A percentile compares a stretch with the other conserved stretches of the same genome.
Conservation (phyloP, 2,113 vertebrate genomes). For the Trichomycterus rosablanca region DNA sequence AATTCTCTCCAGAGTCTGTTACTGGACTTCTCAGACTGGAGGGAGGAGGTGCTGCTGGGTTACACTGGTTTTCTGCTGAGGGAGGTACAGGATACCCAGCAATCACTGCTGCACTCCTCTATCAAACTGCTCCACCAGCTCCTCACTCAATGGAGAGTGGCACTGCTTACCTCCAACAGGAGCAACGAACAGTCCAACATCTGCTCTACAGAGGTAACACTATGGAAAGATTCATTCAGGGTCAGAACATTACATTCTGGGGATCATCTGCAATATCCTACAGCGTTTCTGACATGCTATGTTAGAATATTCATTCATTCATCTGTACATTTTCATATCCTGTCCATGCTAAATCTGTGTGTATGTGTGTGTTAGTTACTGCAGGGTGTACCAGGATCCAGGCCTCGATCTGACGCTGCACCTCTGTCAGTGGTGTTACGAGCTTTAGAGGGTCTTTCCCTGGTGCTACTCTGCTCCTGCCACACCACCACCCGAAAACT, state of each 20-base stretch:
- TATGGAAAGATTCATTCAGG: too few species aligned
- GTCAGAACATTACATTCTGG: too few species aligned
- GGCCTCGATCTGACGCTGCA: conserved; percentile 77
- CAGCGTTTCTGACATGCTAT: too few species aligned
- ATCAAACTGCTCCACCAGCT: conserved; percentile 91
- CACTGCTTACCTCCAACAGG: conserved; percentile 81
- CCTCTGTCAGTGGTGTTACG: conserved; percentile 86
- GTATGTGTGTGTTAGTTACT: conserved; percentile 53
- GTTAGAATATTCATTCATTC: too few species aligned
- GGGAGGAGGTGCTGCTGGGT: conserved; percentile 92
- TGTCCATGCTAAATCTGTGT: neutral
- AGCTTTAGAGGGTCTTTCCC: conserved; percentile 87
- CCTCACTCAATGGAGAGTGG: conserved; percentile 93
- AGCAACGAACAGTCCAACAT: conserved; percentile 68
- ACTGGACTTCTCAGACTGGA: conserved; percentile 94
- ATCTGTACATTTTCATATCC: neutral
- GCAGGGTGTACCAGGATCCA: conserved; percentile 65
- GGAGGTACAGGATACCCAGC: conserved; percentile 91
- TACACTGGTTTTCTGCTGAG: conserved; percentile 92
- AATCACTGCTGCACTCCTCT: conserved; percentile 87
- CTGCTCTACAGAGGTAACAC: conserved; percentile 79
- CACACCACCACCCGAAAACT: conserved; percentile 89
- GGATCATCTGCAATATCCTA: too few species aligned
- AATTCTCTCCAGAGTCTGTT: conserved; percentile 95
- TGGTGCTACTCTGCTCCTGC: conserved; percentile 92